Conservation (phyloP, 1,140 invertebrate genomes). For the Leptoteleia sp. region DNA sequence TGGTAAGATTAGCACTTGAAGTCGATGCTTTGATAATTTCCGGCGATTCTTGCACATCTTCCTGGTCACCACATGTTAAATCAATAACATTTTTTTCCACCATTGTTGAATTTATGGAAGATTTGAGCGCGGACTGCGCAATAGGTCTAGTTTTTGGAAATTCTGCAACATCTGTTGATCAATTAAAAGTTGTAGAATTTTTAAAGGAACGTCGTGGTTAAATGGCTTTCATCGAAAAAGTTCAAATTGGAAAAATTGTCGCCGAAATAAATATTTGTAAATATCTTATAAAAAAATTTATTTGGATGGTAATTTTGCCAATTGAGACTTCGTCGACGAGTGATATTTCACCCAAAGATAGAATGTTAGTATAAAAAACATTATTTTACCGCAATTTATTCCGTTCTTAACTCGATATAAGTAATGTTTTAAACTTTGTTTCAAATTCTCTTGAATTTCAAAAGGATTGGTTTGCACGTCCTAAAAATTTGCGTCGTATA, state of each 20-base stretch:
- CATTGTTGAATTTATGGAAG: too few relatives aligned
- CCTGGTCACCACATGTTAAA: neutral
- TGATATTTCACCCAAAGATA: too few relatives aligned
- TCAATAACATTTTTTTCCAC: too few relatives aligned
- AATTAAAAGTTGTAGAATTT: neutral
- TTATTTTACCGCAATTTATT: slow-evolving; percentile 53
- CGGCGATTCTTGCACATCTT: slow-evolving; percentile 4
- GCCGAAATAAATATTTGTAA: too few relatives aligned
- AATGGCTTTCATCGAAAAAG: too few relatives aligned
- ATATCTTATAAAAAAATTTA: too few relatives aligned
- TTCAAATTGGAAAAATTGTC: too few relatives aligned
- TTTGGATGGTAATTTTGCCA: too few relatives aligned
- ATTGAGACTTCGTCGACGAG: too few relatives aligned
- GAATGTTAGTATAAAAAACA: too few relatives aligned
- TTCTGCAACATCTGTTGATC: slow-evolving; percentile 5
- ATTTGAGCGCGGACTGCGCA: neutral
- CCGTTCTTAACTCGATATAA: slow-evolving; percentile 64
- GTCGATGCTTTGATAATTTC: neutral
- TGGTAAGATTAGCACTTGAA: neutral
- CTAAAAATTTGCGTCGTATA: too few relatives aligned
- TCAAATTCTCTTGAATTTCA: slow-evolving; percentile 53
- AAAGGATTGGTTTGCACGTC: slow-evolving; percentile 38
- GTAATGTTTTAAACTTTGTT: slow-evolving; percentile 67
- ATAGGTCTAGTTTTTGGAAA: slow-evolving; percentile 18
- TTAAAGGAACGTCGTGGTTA: too few relatives aligned